phyloP scores from a whole-genome alignment of 2,888 invertebrate species.

The Orthonevra nobilis region DNA sequence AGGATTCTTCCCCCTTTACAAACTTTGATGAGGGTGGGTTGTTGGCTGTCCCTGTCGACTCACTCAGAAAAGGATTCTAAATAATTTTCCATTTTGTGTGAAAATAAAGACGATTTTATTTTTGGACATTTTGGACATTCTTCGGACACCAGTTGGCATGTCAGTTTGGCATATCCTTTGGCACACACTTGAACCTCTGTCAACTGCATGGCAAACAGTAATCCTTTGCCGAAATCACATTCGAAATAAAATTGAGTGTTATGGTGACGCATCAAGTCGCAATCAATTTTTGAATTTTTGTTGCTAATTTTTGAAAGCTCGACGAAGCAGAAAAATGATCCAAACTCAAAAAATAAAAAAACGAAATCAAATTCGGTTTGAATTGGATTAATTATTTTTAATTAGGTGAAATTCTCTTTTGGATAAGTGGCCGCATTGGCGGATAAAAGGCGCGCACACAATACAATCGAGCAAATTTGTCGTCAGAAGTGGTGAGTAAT shows the following conservation, averaged over 20 bases:
- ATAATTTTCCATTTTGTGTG: conserved; percentile 4
- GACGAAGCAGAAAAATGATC: conserved; percentile 48
- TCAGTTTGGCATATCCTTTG: background rate
- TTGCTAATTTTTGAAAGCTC: conserved; percentile 13
- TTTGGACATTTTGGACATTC: conserved; percentile 16
- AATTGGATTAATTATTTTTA: conserved; percentile 58
- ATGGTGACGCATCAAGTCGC: background rate
- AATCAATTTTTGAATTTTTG: conserved; percentile 4
- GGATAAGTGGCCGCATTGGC: conserved; percentile 49
- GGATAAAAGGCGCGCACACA: conserved; percentile 53
- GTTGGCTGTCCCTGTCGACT: background rate
- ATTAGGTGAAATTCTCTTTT: conserved; percentile 58
- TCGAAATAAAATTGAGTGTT: background rate
- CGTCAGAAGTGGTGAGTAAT: conserved; percentile 64
- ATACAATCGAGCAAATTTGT: conserved; percentile 60
- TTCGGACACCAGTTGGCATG: conserved; percentile 27
- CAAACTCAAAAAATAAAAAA: conserved; percentile 46
- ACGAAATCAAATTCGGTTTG: too few relatives aligned
- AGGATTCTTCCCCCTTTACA: background rate
- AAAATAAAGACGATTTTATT: conserved; percentile 24
- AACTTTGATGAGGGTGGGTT: conserved; percentile 52
- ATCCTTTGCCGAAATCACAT: too few relatives aligned
- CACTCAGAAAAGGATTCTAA: conserved; percentile 19
- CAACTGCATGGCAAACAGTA: conserved; percentile 8
- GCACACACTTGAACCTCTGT: background rate